phyloP scores from a whole-genome alignment of 2,888 invertebrate genomes.

The Junonia oenone region DNA sequence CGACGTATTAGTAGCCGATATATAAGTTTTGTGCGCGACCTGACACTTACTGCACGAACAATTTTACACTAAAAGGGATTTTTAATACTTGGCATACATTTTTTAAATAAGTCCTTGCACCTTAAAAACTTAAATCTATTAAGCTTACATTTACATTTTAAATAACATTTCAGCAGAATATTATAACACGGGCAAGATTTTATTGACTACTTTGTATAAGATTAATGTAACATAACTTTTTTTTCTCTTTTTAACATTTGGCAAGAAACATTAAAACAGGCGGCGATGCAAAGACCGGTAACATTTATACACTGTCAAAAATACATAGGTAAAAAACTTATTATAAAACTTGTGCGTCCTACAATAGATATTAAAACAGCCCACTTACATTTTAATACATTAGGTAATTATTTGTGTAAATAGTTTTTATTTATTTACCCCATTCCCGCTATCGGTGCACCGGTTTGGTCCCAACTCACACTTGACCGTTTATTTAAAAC shows the following conservation, averaged over 20 bases:
- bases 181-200: constrained; percentile 16
- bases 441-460: constrained; percentile 59
- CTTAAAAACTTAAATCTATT: constrained; percentile 22
- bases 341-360: constrained; percentile 40
- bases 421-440: constrained; percentile 37
- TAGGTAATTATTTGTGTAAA: constrained; percentile 21
- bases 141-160: constrained; percentile 9
- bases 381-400: constrained; percentile 36
- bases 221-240: background rate
- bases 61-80: constrained; percentile 8
- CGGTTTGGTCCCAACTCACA: constrained; percentile 69
- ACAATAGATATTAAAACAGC: constrained; percentile 57
- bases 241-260: constrained; percentile 22
- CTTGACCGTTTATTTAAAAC: constrained; percentile 33
- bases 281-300: constrained; percentile 39
- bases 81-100: constrained; percentile 17
- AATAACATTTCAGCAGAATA: constrained; percentile 4
- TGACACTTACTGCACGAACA: constrained; percentile 23
- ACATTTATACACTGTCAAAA: constrained; percentile 31
- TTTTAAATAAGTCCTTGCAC: constrained; percentile 22
- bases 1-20: constrained; percentile 32
- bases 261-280: constrained; percentile 33
- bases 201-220: constrained; percentile 4
- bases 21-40: constrained; percentile 54
- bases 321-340: constrained; percentile 34